Base-by-base conservation (phyloP, 2,113 vertebrate genomes). In the Xenotilapia flavipinnis region DNA sequence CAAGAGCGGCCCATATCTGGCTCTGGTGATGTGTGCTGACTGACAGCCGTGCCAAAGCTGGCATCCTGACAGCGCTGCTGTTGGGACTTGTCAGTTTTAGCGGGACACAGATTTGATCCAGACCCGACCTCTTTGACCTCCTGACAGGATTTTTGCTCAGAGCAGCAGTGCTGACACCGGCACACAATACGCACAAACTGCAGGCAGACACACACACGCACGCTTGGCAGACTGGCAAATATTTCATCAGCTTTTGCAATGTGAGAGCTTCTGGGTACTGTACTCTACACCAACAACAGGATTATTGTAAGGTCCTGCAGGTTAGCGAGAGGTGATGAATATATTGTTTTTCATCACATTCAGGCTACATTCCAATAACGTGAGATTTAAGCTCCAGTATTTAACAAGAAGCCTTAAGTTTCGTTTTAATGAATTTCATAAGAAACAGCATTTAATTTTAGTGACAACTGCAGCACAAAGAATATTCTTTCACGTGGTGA, bases 31-130 rank as follows among this genome's bases (percentile, higher is more conserved):
- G 88, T 87, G 70, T 81, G 65, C 75, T 90, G 93, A 94, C 81
- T 94, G 93, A 95, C 92, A 92, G 92, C 42, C 5, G 36, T 49
- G 90, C 86, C 90, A 91, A 80, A 89, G 85, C 90, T 90, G 92
- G 91, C 89, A 58, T 89, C 79, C 89, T 93, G 94, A 90, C 95
- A 95, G 92, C 89, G 83, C 84, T 89, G 88, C 91, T 93, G 91
- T 87, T 91, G 87, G 90, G 90, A 87, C 90, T 89, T 94, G 95
- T 94, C 94, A 95, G 90, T 91, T 94, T 85, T 87, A 93, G 89
- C 54, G 51, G 86, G 90, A 92, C 86, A 87, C 87, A 89, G 83
- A 93, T 94, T 95, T 95, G 92, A 95, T 94, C 93, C 85, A 86
- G 85, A 87, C 85, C 53, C 3, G 89, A 95, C 94, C 93, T 91